Evolutionary conservation across 1,140 invertebrate genomes (phyloP).

Genomic region (Pseudomyrmex gracilis): DNA sequence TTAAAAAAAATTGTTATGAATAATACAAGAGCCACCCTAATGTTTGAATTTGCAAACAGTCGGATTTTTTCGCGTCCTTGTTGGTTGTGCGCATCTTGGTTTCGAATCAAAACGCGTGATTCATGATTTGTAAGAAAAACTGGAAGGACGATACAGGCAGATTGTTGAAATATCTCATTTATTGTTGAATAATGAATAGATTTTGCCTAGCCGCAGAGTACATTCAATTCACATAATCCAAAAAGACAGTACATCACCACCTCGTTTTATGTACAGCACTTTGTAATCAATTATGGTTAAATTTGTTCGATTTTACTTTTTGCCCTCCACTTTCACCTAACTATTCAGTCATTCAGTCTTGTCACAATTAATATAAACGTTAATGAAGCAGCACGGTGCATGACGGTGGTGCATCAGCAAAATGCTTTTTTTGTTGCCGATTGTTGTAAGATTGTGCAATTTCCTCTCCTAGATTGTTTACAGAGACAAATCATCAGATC

Average conservation of each 20-base stretch:
- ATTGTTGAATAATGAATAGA: constrained; percentile 34
- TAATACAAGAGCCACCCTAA: too few relatives aligned
- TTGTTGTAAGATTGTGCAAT: not conserved
- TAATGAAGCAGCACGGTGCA: constrained; percentile 51
- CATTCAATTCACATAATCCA: constrained; percentile 26
- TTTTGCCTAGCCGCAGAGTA: constrained; percentile 32
- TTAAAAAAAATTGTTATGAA: too few relatives aligned
- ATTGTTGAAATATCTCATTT: constrained; percentile 47
- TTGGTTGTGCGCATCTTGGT: too few relatives aligned
- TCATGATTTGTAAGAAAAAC: too few relatives aligned
- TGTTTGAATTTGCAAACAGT: too few relatives aligned
- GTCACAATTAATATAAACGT: constrained; percentile 32
- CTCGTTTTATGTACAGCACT: constrained; percentile 54
- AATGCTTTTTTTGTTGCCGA: constrained; percentile 3
- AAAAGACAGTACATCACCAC: constrained; percentile 40
- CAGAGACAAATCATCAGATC: too few relatives aligned
- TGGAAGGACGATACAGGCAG: not conserved
- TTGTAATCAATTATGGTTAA: constrained; percentile 31
- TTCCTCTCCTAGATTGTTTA: not conserved
- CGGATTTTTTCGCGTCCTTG: too few relatives aligned
- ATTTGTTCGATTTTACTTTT: constrained; percentile 36
- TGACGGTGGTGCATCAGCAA: not conserved
- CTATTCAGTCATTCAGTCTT: constrained; percentile 52
- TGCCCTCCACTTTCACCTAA: constrained; percentile 39
- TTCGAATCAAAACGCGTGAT: too few relatives aligned